Evolutionary conservation across 2,797 vertebrate genomes (phyloP).

Genomic region (Hippocampus kuda): DNA sequence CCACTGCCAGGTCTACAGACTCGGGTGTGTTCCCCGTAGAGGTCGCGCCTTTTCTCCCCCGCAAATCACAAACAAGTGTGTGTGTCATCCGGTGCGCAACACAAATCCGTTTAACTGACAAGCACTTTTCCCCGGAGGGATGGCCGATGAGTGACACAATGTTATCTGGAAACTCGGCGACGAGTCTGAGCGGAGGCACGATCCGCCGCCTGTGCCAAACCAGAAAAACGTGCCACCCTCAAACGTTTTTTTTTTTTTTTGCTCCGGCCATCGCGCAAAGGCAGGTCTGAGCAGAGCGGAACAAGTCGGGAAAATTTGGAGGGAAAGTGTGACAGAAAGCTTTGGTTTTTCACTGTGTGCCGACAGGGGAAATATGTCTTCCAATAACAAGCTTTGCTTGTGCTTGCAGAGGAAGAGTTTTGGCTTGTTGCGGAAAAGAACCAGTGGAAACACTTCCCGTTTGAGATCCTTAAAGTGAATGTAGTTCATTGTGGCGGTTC

Average conservation of each 20-base stretch:
- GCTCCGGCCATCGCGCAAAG: background rate
- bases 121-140: conserved; percentile 10
- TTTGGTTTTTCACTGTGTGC: conserved; percentile 32
- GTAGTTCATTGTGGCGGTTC: conserved; percentile 3
- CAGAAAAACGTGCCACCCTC: conserved; percentile 58
- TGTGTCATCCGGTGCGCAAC: background rate
- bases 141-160: conserved; percentile 1
- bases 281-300: conserved; percentile 20
- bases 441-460: conserved; percentile 7
- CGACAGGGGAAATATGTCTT: conserved; percentile 24
- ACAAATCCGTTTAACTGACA: conserved; percentile 4
- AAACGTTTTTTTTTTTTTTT: background rate
- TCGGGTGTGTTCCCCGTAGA: conserved; percentile 19
- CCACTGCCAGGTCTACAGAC: background rate
- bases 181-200: conserved; percentile 46
- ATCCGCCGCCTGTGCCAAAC: conserved; percentile 37
- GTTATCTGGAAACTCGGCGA: background rate
- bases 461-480: conserved; percentile 11
- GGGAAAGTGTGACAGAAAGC: conserved; percentile 30
- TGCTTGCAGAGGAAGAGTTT: conserved; percentile 14
- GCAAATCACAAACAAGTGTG: conserved; percentile 10
- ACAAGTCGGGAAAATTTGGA: conserved; percentile 33
- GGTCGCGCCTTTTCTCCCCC: conserved; percentile 18
- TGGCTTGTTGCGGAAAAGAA: conserved; percentile 10
- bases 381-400: conserved; percentile 23